Evolutionary conservation across 2,113 vertebrate species (phyloP).

Genomic region (Phylloscopus whistleri): DNA sequence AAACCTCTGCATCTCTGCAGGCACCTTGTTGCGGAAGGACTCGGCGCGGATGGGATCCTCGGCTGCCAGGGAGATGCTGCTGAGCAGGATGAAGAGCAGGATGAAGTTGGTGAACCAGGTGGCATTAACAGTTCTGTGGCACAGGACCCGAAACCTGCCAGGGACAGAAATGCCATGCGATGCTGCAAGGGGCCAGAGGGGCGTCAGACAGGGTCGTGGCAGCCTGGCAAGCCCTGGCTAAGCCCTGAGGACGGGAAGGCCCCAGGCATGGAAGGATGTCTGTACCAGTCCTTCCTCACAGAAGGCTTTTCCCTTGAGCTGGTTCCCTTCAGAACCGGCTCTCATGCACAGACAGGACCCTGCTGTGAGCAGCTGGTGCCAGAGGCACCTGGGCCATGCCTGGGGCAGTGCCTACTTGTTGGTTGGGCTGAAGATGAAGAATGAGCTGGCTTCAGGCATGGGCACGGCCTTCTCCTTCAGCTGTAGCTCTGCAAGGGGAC

Average conservation of each 20-base stretch:
- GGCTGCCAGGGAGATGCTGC: slow-evolving; percentile 94
- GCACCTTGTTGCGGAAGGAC: slow-evolving; percentile 91
- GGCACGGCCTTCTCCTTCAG: slow-evolving; percentile 97
- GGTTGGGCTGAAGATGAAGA: slow-evolving; percentile 95
- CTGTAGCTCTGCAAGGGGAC: slow-evolving; percentile 93
- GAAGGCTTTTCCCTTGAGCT: not conserved
- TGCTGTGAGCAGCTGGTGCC: not conserved
- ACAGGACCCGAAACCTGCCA: slow-evolving; percentile 88
- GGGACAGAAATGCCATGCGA: not conserved
- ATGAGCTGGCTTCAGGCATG: slow-evolving; percentile 93
- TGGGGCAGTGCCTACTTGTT: slow-evolving; percentile 84
- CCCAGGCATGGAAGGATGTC: not conserved
- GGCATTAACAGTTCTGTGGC: slow-evolving; percentile 92
- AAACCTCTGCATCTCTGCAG: rapidly evolving
- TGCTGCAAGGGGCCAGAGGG: not conserved
- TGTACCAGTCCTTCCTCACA: not conserved
- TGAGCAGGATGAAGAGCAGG: slow-evolving; percentile 96
- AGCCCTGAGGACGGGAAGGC: not conserved
- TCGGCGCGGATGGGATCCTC: slow-evolving; percentile 93
- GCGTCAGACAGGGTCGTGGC: not conserved
- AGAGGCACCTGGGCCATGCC: not conserved
- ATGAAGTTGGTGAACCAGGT: slow-evolving; percentile 99
- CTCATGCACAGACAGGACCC: not conserved
- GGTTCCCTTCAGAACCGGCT: not conserved
- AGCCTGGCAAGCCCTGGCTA: not conserved